Base-by-base conservation (phyloP, 2,113 vertebrate genomes). In the Rhea pennata region DNA sequence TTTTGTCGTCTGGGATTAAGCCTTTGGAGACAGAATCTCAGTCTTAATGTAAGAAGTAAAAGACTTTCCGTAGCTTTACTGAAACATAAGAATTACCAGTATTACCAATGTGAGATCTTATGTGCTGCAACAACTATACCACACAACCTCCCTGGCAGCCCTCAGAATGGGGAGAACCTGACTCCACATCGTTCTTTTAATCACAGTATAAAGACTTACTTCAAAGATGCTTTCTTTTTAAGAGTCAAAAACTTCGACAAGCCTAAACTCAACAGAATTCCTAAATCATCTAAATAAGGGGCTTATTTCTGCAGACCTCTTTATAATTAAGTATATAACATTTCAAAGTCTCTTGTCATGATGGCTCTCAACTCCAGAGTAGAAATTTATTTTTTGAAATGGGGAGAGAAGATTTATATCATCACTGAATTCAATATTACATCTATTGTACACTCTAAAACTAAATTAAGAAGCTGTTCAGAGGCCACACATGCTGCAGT, bases 401-500 rank as follows among this genome's bases (percentile, higher is more conserved):
- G 91, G 81, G 71, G 54, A 75, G 78, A 75, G 77, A 96, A 94
- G 92, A 97, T 97, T 97, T 88, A 96, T 97, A 70, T 67, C 26
- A 54, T 78, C 44, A 51, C 23, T 75, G 79, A 96, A 92, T 95
- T 96, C 77, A 96, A 71, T 94, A 94, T 79, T 87, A 81, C 56
- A 71, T 64, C 88, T 92, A 96, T 80, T 93, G 59, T 71, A 95
- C 1, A 24, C 91, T 94, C 62, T 97, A 94, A 94, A 97, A 97
- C 85, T 87, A 95, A 96, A 97, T 79, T 94, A 95, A 95, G 92
- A 90, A 92, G 91, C 81, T 92, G 78, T 91, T 93, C 90, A 95
- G 88, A 90, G 83, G 96, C 84, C 73, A 86, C 84, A 88, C 19
- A 82, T 80, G 67, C n/a, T 93, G 84, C 76, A 96, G 88, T 91